phyloP scores from a whole-genome alignment of 2,888 invertebrate species.

The Glaucopsyche alexis region DNA sequence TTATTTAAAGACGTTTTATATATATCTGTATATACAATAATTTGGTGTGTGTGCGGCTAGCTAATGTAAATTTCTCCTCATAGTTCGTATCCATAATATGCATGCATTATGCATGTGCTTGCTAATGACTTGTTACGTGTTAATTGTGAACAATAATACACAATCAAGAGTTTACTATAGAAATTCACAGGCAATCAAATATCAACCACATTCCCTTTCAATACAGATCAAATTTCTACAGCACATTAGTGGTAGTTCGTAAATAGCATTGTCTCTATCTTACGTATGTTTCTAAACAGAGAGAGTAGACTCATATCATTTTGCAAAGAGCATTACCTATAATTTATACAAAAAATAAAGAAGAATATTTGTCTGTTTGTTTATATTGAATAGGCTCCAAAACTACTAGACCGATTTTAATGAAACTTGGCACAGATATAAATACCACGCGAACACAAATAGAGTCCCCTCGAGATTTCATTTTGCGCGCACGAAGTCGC shows the following conservation, averaged over 20 bases:
- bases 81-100: no score
- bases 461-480: no score
- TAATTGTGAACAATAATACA: conserved; percentile 10
- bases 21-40: no score
- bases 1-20: no score
- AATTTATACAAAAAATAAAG: neutral
- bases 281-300: neutral
- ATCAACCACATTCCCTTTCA: neutral
- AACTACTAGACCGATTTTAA: no score
- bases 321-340: no score
- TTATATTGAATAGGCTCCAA: no score
- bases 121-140: conserved; percentile 21
- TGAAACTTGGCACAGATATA: no score
- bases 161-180: neutral
- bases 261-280: neutral
- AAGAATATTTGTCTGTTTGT: no score
- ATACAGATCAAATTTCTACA: neutral
- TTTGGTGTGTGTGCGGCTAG: no score
- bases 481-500: no score
- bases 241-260: neutral
- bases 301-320: neutral
- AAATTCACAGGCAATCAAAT: neutral
- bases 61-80: conserved; percentile 1
- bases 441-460: no score
- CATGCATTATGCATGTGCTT: conserved; percentile 2